A percentile compares a stretch with the other conserved stretches of the same genome.
Conservation (phyloP, 2,113 vertebrate genomes). For the Hyaena hyaena region DNA sequence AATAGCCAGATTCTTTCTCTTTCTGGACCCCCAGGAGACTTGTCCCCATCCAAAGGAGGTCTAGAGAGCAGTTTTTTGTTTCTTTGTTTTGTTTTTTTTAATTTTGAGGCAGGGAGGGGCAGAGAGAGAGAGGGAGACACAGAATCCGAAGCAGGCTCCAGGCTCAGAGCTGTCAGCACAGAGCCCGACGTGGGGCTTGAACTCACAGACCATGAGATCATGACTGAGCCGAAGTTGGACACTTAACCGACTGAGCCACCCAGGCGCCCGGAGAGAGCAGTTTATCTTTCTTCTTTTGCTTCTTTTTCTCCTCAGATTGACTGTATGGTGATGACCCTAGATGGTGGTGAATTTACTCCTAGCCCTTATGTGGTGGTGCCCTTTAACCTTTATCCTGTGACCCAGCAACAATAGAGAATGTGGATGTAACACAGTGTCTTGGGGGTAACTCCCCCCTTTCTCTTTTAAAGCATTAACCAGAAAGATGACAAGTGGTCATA, state of each 20-base stretch:
- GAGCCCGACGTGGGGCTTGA: no score
- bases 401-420: not conserved
- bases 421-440: not conserved
- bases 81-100: no score
- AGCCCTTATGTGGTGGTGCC: not conserved
- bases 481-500: not conserved
- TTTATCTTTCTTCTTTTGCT: not conserved
- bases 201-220: no score
- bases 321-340: not conserved
- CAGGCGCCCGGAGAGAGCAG: not conserved
- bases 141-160: no score
- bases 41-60: not conserved
- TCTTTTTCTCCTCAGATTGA: not conserved
- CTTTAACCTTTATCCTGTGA: not conserved
- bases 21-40: not conserved
- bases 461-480: constrained; percentile 31
- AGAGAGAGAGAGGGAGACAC: no score
- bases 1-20: not conserved
- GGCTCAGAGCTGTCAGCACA: no score
- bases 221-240: no score
- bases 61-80: not conserved
- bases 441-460: not conserved
- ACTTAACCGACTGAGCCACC: no score
- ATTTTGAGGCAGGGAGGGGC: no score
- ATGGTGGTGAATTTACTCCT: not conserved